Conservation (phyloP, 2,113 vertebrate genomes). For the Antennarius striatus region DNA sequence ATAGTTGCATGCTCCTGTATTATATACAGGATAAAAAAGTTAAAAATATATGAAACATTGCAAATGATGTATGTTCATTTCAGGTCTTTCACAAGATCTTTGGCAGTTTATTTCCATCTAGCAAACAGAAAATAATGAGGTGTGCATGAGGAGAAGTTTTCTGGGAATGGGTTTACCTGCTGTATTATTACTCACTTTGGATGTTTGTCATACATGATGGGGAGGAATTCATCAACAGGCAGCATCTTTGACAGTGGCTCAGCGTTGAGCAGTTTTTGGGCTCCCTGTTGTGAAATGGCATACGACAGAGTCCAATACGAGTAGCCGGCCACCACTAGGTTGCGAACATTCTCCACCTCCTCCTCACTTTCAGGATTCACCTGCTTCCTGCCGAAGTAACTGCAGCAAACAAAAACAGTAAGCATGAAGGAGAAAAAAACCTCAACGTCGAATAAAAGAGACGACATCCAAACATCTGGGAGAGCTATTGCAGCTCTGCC, state of each 20-base stretch:
- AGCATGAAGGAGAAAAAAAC: background rate
- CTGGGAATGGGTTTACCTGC: too few species aligned
- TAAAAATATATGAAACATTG: too few species aligned
- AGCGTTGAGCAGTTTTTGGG: constrained; percentile 88
- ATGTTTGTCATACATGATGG: constrained; percentile 97
- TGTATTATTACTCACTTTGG: constrained; percentile 84
- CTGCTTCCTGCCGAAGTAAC: constrained; percentile 95
- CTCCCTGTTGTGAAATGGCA: constrained; percentile 85
- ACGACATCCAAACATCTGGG: background rate
- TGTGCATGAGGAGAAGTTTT: background rate
- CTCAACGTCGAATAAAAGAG: background rate
- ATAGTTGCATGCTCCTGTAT: too few species aligned
- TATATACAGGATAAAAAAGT: too few species aligned
- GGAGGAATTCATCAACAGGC: constrained; percentile 95
- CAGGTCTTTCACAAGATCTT: too few species aligned
- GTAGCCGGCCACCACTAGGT: constrained; percentile 88
- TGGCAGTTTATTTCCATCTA: too few species aligned
- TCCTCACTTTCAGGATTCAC: constrained; percentile 85
- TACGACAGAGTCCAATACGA: constrained; percentile 97
- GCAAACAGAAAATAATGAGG: too few species aligned
- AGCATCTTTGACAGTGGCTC: constrained; percentile 92
- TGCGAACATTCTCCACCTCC: constrained; percentile 80
- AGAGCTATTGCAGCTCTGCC: background rate
- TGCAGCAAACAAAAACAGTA: constrained; percentile 44
- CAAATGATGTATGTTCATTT: too few species aligned